phyloP scores from a whole-genome alignment of 2,797 vertebrate genomes.

The Pogoniulus pusillus region DNA sequence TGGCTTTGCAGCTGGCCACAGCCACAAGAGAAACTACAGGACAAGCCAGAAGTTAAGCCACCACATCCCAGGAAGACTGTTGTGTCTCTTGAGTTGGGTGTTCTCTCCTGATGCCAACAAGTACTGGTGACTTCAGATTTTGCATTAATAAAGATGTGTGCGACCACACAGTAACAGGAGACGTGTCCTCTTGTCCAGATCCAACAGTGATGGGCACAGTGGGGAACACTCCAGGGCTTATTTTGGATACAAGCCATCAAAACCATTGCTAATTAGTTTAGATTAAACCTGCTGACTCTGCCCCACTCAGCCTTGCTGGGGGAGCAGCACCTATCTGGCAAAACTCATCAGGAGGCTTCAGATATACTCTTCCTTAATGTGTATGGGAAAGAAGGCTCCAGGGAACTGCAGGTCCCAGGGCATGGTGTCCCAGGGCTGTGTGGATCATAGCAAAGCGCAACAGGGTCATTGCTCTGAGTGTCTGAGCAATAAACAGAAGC shows the following conservation, averaged over 20 bases:
- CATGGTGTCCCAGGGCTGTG: not conserved
- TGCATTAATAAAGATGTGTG: not conserved
- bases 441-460: not conserved
- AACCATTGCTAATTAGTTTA: not conserved
- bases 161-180: not conserved
- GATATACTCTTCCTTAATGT: not conserved
- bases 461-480: not conserved
- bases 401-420: not conserved
- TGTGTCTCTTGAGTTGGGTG: not conserved
- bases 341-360: not conserved
- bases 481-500: not conserved
- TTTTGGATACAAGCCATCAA: not conserved
- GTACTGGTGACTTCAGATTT: not conserved
- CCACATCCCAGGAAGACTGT: not conserved
- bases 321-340: not conserved
- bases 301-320: not conserved
- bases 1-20: not conserved
- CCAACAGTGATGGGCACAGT: not conserved
- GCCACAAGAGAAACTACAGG: not conserved
- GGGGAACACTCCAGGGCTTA: not conserved
- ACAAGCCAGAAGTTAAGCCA: not conserved
- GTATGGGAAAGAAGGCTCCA: not conserved
- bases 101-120: not conserved
- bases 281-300: not conserved
- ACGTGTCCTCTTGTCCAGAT: not conserved